Evolutionary conservation across 2,888 invertebrate genomes (phyloP).

Genomic region (Acleris emargana): DNA sequence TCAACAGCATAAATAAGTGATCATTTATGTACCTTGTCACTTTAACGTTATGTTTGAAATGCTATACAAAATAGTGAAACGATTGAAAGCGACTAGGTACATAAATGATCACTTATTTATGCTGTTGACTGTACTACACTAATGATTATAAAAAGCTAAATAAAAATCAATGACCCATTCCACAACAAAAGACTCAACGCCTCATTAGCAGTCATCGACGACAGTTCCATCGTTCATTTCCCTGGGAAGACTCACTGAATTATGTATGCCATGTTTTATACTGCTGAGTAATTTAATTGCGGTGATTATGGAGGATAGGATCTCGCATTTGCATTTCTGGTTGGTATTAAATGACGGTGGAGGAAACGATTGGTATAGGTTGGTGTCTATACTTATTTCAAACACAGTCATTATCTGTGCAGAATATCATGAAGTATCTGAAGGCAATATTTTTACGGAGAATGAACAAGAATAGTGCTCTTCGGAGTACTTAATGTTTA

Average conservation of each 20-base stretch:
- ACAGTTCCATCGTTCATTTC: slow-evolving; percentile 9
- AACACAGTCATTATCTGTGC: background rate
- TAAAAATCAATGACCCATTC: background rate
- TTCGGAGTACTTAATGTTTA: no score
- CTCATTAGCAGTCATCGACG: slow-evolving; percentile 13
- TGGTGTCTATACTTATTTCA: background rate
- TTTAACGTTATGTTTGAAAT: no score
- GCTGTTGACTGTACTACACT: no score
- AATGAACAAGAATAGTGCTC: no score
- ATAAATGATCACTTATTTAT: no score
- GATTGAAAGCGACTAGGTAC: no score
- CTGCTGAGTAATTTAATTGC: slow-evolving; percentile 22
- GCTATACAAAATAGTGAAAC: no score
- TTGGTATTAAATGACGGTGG: slow-evolving; percentile 14
- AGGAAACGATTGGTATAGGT: slow-evolving; percentile 5
- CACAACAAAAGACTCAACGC: slow-evolving; percentile 5
- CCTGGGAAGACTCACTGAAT: slow-evolving; percentile 27
- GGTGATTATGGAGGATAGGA: slow-evolving; percentile 22
- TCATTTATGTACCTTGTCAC: no score
- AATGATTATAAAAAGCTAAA: background rate
- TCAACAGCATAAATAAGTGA: no score
- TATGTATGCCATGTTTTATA: slow-evolving; percentile 33
- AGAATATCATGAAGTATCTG: no score
- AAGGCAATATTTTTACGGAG: no score
- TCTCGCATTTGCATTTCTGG: slow-evolving; percentile 26